Base-by-base conservation (phyloP, 2,888 invertebrate genomes). In the Tipula confusa region DNA sequence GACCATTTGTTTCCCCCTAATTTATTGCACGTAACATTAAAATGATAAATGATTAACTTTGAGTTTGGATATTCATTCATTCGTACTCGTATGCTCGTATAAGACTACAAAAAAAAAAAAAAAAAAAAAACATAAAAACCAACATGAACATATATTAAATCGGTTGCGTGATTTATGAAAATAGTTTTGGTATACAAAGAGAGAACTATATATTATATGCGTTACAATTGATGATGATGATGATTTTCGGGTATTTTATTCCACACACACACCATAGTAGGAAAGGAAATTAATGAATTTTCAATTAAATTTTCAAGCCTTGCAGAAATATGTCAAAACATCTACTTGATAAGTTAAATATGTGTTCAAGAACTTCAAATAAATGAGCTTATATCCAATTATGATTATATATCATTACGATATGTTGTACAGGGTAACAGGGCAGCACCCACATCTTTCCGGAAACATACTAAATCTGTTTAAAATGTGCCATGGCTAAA, bases 1-100 rank as follows among this genome's bases (percentile, higher is more conserved):
- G 64, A 64, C 64, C 64, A 64, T 64, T 64, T 64, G 64, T 64
- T 64, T 64, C 64, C 64, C 64, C 64, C 64, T 43, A 64, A 64
- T 64, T 64, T 64, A 64, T 64, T 64, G 64, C 64, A 64, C 24
- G 64, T 64, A 64, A 64, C 64, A 64, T 64, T 64, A 64, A 64
- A 64, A 64, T 64, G 64, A 64, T 64, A 64, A 64, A 64, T 64
- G 64, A 64, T 24, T 64, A 64, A 24, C 64, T 64, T 24, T 24
- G 64, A 64, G 64, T 64, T 64, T 43, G 43, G 43, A 43, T 43
- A 43, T 43, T 43, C 43, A 43, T 13, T 43, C 43, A 43, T 43
- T 43, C 43, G 15, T 43, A 43, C 3, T 43, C 43, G 15, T 43
- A n/a, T n/a, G 15, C 15, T 64, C 64, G 24, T 24, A 64, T 24